These are phyloP conservation scores for Hydropsyche betteni DNA, from an alignment of 2,888 invertebrate genomes.

Conservation along the genomic window DNA sequence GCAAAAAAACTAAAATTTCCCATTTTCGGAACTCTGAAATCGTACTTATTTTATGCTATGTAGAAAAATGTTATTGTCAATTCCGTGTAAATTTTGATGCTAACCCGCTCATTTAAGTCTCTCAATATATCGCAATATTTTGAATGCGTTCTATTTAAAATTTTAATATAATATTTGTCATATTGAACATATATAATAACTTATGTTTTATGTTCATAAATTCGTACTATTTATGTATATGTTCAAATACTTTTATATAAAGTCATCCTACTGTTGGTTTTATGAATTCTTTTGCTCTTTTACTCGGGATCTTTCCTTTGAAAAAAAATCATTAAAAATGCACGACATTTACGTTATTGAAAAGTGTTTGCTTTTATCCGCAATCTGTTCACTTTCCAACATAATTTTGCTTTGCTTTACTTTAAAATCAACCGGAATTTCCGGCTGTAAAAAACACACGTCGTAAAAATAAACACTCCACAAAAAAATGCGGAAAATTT, in stretches of 20 bases:
- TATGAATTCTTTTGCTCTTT: slow-evolving; percentile 35
- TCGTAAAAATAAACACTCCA: neutral
- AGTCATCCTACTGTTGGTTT: slow-evolving; percentile 31
- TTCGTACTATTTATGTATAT: slow-evolving; percentile 5
- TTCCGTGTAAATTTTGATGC: neutral
- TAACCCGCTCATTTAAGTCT: slow-evolving; percentile 4
- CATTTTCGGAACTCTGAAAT: slow-evolving; percentile 3
- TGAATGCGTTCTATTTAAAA: neutral
- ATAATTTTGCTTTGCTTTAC: slow-evolving; percentile 22
- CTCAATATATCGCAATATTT: neutral
- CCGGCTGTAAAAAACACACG: neutral
- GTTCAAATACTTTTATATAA: slow-evolving; percentile 13
- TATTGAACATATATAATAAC: neutral
- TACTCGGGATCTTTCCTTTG: neutral
- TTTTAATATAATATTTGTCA: neutral
- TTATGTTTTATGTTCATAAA: neutral
- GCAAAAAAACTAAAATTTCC: slow-evolving; percentile 11
- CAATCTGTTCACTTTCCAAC: slow-evolving; percentile 25
- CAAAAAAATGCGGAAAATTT: neutral
- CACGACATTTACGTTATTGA: slow-evolving; percentile 44
- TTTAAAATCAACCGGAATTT: neutral
- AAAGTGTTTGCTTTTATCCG: slow-evolving; percentile 22
- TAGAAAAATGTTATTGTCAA: neutral
- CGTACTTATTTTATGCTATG: neutral
- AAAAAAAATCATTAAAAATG: slow-evolving; percentile 49